Conservation (phyloP, 2,113 vertebrate genomes). For the Hippotragus niger region DNA sequence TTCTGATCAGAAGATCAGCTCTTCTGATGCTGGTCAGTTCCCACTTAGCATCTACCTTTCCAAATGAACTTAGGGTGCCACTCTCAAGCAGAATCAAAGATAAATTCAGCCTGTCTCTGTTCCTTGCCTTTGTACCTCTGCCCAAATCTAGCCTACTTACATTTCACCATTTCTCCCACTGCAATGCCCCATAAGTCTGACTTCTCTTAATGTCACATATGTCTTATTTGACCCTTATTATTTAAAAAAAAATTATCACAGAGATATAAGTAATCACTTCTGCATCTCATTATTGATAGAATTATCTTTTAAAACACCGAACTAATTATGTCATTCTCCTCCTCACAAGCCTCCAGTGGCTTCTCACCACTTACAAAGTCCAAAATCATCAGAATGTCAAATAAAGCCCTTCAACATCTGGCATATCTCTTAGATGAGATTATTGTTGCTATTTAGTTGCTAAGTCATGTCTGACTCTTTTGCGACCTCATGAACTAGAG, state of each 20-base stretch:
- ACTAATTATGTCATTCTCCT: not conserved
- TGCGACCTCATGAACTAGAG: not conserved
- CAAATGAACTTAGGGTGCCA: not conserved
- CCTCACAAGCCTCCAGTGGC: not conserved
- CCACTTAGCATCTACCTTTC: not conserved
- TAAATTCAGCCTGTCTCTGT: not conserved
- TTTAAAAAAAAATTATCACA: not conserved
- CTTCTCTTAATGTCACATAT: not conserved
- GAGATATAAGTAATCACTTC: not conserved
- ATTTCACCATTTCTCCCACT: not conserved
- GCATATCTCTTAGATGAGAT: not conserved
- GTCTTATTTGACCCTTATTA: not conserved
- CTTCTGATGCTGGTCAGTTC: not conserved
- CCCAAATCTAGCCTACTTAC: not conserved
- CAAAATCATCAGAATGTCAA: not conserved
- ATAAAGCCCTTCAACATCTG: not conserved
- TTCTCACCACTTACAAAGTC: not conserved
- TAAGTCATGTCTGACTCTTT: not conserved
- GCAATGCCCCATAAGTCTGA: not conserved
- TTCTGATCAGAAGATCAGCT: not conserved
- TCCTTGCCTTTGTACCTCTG: not conserved
- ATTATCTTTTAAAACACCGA: not conserved
- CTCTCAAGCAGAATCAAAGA: not conserved
- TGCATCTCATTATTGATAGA: not conserved
- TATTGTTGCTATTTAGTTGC: not conserved